Evolutionary conservation across 2,888 invertebrate genomes (phyloP).

Genomic region (Trachelus tabidus): DNA sequence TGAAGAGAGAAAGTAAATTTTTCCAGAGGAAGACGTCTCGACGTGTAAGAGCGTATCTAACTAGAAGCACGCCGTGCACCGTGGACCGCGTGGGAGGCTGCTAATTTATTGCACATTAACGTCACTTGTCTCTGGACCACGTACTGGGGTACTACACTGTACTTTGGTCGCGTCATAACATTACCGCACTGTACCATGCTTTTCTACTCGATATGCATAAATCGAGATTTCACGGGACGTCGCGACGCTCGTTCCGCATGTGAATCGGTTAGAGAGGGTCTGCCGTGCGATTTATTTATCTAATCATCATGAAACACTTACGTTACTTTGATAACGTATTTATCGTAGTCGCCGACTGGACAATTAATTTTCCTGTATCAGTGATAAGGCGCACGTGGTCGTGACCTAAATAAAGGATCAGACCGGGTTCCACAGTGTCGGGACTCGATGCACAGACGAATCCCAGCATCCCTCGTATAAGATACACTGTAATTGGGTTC

Average conservation of each 20-base stretch:
- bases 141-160: constrained; percentile 22
- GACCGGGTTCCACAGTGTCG: background rate
- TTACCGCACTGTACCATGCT: background rate
- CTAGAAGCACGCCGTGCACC: constrained; percentile 26
- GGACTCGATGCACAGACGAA: background rate
- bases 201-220: background rate
- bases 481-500: constrained; percentile 44
- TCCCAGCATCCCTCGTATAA: background rate
- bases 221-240: background rate
- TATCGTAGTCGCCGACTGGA: background rate
- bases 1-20: background rate
- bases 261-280: background rate
- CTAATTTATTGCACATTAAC: constrained; percentile 64
- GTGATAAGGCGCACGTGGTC: background rate
- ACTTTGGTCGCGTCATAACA: constrained; percentile 7
- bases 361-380: background rate
- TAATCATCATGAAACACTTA: background rate
- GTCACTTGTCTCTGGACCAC: constrained; percentile 58
- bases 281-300: background rate
- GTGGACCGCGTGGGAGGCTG: constrained; percentile 52
- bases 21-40: constrained; percentile 7
- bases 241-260: background rate
- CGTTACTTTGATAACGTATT: background rate
- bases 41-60: constrained; percentile 30
- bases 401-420: background rate